Conservation (phyloP, 2,888 invertebrate genomes). For the Galerucella calmariensis region DNA sequence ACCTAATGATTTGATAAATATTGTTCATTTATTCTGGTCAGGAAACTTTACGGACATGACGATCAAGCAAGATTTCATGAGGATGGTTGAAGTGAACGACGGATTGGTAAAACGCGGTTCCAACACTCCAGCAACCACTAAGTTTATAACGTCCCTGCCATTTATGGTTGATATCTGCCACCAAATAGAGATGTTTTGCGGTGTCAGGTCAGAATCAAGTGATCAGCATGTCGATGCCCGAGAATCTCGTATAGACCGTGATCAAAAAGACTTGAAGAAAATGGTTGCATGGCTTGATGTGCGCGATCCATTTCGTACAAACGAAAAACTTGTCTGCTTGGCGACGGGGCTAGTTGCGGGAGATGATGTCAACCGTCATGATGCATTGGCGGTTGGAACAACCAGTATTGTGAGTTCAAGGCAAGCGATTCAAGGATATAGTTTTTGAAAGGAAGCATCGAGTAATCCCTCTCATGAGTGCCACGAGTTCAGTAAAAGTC, state of each 20-base stretch:
- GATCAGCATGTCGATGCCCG: constrained; percentile 20
- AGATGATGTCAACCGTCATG: constrained; percentile 12
- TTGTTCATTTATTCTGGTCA: constrained; percentile 21
- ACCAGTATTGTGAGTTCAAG: constrained; percentile 16
- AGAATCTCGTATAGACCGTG: constrained; percentile 2
- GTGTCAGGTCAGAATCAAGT: constrained; percentile 7
- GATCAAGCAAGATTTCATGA: constrained; percentile 16
- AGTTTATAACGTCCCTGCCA: constrained; percentile 16
- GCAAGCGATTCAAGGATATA: constrained; percentile 1
- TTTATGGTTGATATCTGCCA: constrained; percentile 18
- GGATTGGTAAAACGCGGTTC: constrained; percentile 5
- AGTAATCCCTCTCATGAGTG: constrained; percentile 7
- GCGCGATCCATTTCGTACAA: neutral
- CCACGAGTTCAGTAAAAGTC: constrained; percentile 10
- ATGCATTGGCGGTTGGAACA: constrained; percentile 15
- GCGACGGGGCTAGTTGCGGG: constrained; percentile 13
- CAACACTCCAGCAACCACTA: constrained; percentile 8
- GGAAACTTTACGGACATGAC: constrained; percentile 16
- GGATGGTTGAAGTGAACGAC: neutral
- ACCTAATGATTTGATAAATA: too few relatives aligned
- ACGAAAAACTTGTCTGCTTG: constrained; percentile 13
- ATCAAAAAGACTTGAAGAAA: constrained; percentile 4
- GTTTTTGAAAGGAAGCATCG: constrained; percentile 10
- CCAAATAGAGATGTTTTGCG: constrained; percentile 15
- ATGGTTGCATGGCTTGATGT: constrained; percentile 3